Evolutionary conservation across 1,140 invertebrate species (phyloP).

Genomic region (Aradophagus sp.): DNA sequence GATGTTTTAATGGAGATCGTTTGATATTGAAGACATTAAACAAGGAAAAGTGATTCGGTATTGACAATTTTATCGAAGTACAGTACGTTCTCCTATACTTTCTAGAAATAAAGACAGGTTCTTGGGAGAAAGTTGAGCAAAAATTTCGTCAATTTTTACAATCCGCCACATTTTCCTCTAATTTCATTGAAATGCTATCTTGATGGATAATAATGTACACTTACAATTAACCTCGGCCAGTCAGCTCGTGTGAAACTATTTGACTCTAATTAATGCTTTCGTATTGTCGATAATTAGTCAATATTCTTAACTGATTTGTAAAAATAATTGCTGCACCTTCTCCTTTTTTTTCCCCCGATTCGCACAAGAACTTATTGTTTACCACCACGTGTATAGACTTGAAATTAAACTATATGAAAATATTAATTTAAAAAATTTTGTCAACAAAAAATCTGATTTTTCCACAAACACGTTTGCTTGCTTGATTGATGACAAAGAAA

Average conservation of each 20-base stretch:
- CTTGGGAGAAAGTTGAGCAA: slow-evolving; percentile 49
- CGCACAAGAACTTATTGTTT: too few species aligned
- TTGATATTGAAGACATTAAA: slow-evolving; percentile 15
- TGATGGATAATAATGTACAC: slow-evolving; percentile 20
- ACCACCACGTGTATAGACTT: too few species aligned
- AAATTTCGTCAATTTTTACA: slow-evolving; percentile 56
- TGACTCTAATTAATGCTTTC: slow-evolving; percentile 6
- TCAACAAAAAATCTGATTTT: too few species aligned
- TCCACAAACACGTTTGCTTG: too few species aligned
- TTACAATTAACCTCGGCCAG: slow-evolving; percentile 14
- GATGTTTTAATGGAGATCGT: too few species aligned
- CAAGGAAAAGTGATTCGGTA: slow-evolving; percentile 43
- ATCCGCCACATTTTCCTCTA: slow-evolving; percentile 35
- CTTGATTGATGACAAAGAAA: too few species aligned
- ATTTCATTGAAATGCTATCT: slow-evolving; percentile 20
- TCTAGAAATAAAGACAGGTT: slow-evolving; percentile 55
- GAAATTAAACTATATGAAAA: too few species aligned
- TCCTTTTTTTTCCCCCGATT: slow-evolving; percentile 4
- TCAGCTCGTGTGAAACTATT: slow-evolving; percentile 23
- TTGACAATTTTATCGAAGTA: slow-evolving; percentile 41
- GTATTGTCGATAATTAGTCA: too few species aligned
- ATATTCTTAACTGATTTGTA: too few species aligned
- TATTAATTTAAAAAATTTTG: too few species aligned
- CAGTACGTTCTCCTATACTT: slow-evolving; percentile 51
- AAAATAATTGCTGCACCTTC: too few species aligned